A percentile compares a stretch with the other conserved stretches of the same genome.
These are phyloP conservation scores for Illadopsis cleaveri DNA, from an alignment of 2,113 vertebrate species.

Conservation along the genomic window DNA sequence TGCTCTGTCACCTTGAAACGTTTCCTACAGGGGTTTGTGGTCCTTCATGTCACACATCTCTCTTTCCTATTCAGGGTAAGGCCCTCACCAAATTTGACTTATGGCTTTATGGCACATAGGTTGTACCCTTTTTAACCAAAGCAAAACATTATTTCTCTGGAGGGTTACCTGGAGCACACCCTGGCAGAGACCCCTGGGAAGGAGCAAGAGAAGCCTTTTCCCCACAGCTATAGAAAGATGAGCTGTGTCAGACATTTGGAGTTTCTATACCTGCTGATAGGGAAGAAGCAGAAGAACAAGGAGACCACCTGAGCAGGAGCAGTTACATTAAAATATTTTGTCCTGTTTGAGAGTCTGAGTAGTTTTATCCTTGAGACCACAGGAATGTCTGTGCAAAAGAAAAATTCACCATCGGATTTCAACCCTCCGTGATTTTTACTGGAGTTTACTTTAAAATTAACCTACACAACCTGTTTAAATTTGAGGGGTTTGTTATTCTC, in stretches of 20 bases:
- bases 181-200: not conserved
- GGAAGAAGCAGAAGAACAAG: not conserved
- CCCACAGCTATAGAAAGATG: not conserved
- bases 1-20: not conserved
- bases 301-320: not conserved
- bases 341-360: not conserved
- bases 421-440: not conserved
- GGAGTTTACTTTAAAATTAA: not conserved
- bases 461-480: not conserved
- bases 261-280: not conserved
- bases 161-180: not conserved
- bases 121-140: not conserved
- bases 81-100: not conserved
- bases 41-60: not conserved
- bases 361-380: not conserved
- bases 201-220: not conserved
- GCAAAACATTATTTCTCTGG: not conserved
- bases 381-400: not conserved
- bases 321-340: not conserved
- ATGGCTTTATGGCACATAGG: not conserved
- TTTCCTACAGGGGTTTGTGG: rapidly evolving
- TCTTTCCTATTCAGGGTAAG: not conserved
- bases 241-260: not conserved
- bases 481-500: not conserved
- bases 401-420: not conserved